Conservation (phyloP, 2,797 vertebrate genomes). For the Crypturellus tataupa region DNA sequence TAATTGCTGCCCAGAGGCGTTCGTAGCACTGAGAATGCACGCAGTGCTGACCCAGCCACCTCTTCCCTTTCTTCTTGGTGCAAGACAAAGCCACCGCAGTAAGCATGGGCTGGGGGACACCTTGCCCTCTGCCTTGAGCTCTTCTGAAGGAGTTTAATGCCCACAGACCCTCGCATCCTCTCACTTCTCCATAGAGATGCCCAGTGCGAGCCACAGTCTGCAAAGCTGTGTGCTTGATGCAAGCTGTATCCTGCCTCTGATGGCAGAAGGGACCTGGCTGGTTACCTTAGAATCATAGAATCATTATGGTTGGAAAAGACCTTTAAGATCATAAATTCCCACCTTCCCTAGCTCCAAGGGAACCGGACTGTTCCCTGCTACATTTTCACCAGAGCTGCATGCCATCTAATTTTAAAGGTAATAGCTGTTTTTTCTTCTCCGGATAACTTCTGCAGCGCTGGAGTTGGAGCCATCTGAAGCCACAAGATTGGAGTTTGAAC, state of each 20-base stretch:
- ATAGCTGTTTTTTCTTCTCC: slow-evolving; percentile 15
- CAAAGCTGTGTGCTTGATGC: not conserved
- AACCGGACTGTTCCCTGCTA: slow-evolving; percentile 9
- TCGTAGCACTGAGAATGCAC: not conserved
- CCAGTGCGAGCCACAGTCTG: not conserved
- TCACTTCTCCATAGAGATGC: not conserved
- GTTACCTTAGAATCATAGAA: not conserved
- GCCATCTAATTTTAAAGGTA: slow-evolving; percentile 32
- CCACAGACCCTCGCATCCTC: not conserved
- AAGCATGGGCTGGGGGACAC: not conserved
- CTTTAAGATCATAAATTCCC: too few species aligned
- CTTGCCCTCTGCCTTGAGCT: not conserved
- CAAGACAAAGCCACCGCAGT: not conserved
- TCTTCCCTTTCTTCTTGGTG: not conserved
- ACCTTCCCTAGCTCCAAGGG: not conserved
- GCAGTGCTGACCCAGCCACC: not conserved
- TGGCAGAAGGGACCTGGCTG: not conserved
- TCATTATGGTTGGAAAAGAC: too few species aligned
- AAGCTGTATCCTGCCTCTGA: not conserved
- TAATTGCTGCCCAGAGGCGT: not conserved
- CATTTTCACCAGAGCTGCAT: not conserved
- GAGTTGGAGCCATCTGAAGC: slow-evolving; percentile 42
- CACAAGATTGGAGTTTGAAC: not conserved
- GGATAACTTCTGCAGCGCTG: slow-evolving; percentile 33
- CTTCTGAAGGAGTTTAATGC: not conserved